Percentiles rank a stretch among this genome's conserved stretches.
Conservation (phyloP, 1,140 invertebrate genomes). For the Spodoptera litura region DNA sequence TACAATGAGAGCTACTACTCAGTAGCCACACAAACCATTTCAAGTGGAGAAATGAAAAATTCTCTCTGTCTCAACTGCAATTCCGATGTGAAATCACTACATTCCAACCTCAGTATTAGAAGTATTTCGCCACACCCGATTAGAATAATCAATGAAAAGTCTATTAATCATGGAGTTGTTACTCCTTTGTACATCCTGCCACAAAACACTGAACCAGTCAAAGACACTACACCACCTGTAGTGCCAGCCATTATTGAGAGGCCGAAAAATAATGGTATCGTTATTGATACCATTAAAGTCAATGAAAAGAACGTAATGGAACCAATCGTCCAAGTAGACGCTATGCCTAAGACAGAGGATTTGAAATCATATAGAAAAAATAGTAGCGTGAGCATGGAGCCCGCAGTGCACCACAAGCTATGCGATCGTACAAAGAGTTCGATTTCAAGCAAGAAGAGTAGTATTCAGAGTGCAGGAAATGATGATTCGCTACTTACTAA, state of each 20-base stretch:
- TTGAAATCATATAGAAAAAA: slow-evolving; percentile 69
- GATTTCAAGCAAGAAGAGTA: slow-evolving; percentile 78
- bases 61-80: slow-evolving; percentile 87
- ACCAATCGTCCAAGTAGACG: slow-evolving; percentile 59
- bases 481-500: slow-evolving; percentile 69
- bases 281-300: slow-evolving; percentile 54
- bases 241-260: slow-evolving; percentile 49
- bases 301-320: slow-evolving; percentile 60
- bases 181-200: slow-evolving; percentile 72
- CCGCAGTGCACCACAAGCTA: slow-evolving; percentile 87
- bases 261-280: slow-evolving; percentile 51
- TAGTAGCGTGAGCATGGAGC: slow-evolving; percentile 82
- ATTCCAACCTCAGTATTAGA: slow-evolving; percentile 76
- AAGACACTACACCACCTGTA: slow-evolving; percentile 43
- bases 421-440: slow-evolving; percentile 86
- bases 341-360: slow-evolving; percentile 67
- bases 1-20: slow-evolving; percentile 87
- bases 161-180: slow-evolving; percentile 57
- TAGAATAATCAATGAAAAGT: slow-evolving; percentile 75
- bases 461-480: slow-evolving; percentile 69
- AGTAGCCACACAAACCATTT: slow-evolving; percentile 87
- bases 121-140: slow-evolving; percentile 75
- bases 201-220: slow-evolving; percentile 55
- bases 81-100: slow-evolving; percentile 78
- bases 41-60: slow-evolving; percentile 84